Conservation (phyloP, 2,113 vertebrate genomes). For the Tyto alba region DNA sequence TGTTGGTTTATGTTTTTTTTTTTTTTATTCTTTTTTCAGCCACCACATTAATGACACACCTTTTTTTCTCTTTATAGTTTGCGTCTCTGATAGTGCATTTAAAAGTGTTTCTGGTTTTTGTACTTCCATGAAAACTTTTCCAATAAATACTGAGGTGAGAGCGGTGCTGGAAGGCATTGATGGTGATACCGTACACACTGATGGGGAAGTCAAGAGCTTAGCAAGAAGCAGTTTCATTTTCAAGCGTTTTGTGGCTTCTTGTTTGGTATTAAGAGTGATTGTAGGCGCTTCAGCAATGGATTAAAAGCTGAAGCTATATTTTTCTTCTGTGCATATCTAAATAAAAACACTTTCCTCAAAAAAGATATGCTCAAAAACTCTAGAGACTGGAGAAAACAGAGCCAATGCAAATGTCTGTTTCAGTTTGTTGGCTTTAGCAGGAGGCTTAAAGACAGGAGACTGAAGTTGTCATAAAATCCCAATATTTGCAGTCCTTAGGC, state of each 20-base stretch:
- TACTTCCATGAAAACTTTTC: neutral
- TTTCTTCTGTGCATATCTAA: neutral
- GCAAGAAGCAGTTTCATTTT: neutral
- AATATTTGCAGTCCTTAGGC: neutral
- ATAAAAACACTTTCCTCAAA: neutral
- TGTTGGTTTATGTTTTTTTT: neutral
- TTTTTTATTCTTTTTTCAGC: neutral
- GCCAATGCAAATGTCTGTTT: neutral
- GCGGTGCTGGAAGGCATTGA: neutral
- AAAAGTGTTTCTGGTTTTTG: neutral
- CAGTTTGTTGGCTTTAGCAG: neutral
- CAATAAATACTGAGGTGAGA: neutral
- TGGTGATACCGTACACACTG: fast-evolving
- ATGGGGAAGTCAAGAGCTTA: neutral
- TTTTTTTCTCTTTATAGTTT: neutral
- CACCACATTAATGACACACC: fast-evolving
- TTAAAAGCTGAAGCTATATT: neutral
- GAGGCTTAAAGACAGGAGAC: neutral
- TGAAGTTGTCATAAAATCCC: neutral
- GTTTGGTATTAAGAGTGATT: neutral
- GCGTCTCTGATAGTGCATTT: neutral
- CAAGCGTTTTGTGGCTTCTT: neutral
- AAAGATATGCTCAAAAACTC: neutral
- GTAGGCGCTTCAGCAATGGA: neutral
- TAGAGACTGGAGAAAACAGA: neutral